Evolutionary conservation across 92 coral and sea anemone genomes (phyloP), one percentile per base, ranked within the genome.

Genomic region (Porites cylindrica): DNA sequence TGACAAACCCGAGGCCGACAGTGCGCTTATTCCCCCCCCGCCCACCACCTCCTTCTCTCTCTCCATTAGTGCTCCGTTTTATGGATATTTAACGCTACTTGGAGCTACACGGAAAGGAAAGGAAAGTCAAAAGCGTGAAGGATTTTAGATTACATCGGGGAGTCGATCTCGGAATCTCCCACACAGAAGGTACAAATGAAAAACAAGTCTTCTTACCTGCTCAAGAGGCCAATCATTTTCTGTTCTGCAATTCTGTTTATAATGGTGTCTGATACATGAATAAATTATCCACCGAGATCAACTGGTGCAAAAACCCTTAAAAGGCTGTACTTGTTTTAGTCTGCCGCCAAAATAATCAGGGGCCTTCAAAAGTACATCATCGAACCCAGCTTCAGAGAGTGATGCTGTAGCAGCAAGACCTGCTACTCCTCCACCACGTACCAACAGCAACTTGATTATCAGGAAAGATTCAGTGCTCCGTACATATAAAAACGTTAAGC

Each of bases 281-380:
- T 92, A 86, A 96, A 91, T 58, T 92, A 98, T 11, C 97, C 99
- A 20, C 99, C 99, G 82, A 96, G 86, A 78, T 96, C 99, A 68
- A 96, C 81, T 0, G 98, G 96, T 29, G 99, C 96, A 78, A 94
- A 94, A 96, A 54, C 98, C 99, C 70, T 88, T 85, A 63, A 96
- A 96, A 10, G 92, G 84, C 65, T 90, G 83, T 16, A 70, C 87
- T 69, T 91, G 96, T 59, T 88, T 95, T 50, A 96, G 92, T 82
- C 99, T 88, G 9, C 99, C 99, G 79, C 99, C 99, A 90, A 95
- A n/a, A 77, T 96, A 96, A 73, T 95, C 86, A 65, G 98, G 86
- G 5, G 99, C 98, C 80, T 96, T 96, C 59, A 96, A 84, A 4
- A 95, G 79, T 52, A 95, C 81, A 32, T 93, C 98, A 65, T 88